Percentiles rank a stretch among this genome's conserved stretches.
These are phyloP conservation scores for Megaleporinus macrocephalus DNA, from an alignment of 2,113 vertebrate genomes.

Conservation along the genomic window DNA sequence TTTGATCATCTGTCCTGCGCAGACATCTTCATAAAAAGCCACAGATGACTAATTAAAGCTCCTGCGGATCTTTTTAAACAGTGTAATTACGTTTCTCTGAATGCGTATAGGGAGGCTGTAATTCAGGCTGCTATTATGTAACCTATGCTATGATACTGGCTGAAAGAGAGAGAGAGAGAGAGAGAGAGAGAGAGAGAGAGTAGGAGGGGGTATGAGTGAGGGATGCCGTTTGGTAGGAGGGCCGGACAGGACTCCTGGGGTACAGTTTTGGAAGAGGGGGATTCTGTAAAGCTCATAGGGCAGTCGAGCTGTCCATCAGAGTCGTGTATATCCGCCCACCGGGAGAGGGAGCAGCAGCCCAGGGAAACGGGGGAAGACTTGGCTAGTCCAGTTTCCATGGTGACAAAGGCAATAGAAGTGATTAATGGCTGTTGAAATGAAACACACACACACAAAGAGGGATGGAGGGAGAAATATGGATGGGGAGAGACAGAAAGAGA, in stretches of 20 bases:
- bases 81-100: neutral
- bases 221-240: conserved; percentile 21
- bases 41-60: neutral
- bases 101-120: neutral
- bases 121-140: conserved; percentile 60
- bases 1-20: neutral
- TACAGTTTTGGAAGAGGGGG: conserved; percentile 24
- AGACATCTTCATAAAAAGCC: neutral
- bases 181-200: neutral
- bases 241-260: conserved; percentile 21
- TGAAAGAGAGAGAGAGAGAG: neutral
- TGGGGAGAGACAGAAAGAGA: conserved; percentile 1
- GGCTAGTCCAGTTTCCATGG: conserved; percentile 82
- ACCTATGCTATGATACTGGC: conserved; percentile 45
- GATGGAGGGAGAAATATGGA: conserved; percentile 35
- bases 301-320: conserved; percentile 40
- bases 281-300: conserved; percentile 24
- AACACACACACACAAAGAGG: conserved; percentile 53
- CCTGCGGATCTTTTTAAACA: neutral
- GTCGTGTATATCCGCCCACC: conserved; percentile 47
- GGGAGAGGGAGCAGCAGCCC: conserved; percentile 34
- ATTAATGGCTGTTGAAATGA: conserved; percentile 71
- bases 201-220: neutral
- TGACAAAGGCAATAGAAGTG: conserved; percentile 75
- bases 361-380: conserved; percentile 61